These are phyloP conservation scores for Asteroscopus sphinx DNA, from an alignment of 2,888 invertebrate species.

Conservation along the genomic window DNA sequence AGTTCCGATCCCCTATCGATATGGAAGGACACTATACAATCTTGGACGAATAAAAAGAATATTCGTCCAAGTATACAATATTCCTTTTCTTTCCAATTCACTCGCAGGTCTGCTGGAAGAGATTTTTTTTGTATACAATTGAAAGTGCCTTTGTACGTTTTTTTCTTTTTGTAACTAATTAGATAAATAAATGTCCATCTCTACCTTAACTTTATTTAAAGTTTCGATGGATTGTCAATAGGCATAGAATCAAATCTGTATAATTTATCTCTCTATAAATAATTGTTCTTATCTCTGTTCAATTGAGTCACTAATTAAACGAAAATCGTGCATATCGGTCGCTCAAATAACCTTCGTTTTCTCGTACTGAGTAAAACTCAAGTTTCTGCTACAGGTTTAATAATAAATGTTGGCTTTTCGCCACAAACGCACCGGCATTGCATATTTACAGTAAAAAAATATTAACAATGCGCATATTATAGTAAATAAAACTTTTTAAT, in stretches of 20 bases:
- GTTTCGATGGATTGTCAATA: neutral
- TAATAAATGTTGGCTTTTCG: slow-evolving; percentile 83
- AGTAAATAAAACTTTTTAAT: no score
- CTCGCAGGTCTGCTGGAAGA: no score
- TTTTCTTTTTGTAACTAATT: no score
- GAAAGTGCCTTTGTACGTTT: no score
- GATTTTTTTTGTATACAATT: no score
- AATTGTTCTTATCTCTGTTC: slow-evolving; percentile 16
- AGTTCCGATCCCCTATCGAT: no score
- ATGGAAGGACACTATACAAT: no score
- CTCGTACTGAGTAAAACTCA: slow-evolving; percentile 73
- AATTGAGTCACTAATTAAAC: slow-evolving; percentile 37
- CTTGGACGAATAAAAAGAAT: no score
- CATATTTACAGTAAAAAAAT: slow-evolving; percentile 60
- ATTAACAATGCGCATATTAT: slow-evolving; percentile 44
- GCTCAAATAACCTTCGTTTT: slow-evolving; percentile 73
- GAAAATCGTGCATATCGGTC: slow-evolving; percentile 43
- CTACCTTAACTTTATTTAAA: no score
- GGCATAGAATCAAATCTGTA: neutral
- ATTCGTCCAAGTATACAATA: no score
- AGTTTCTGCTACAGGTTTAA: slow-evolving; percentile 76
- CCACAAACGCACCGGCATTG: slow-evolving; percentile 70
- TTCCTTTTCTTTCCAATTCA: no score
- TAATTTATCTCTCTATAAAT: slow-evolving; percentile 14
- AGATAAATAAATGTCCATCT: no score